Percentiles rank a stretch among this genome's conserved stretches.
Conservation (phyloP, 2,113 vertebrate species). For the Tenrec ecaudatus region DNA sequence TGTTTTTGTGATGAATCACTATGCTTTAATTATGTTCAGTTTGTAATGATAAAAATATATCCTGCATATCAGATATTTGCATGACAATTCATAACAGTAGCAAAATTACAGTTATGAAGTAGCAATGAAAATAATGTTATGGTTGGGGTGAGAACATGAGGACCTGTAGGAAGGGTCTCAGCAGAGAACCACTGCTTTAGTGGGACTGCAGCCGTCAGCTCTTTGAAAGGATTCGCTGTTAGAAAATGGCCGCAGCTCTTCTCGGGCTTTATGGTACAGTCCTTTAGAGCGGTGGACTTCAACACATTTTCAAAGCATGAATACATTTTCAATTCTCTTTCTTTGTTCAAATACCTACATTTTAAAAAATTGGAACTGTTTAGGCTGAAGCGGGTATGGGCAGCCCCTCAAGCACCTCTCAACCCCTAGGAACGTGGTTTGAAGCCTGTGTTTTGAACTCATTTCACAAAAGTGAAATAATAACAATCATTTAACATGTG, state of each 20-base stretch:
- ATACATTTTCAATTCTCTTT: conserved; percentile 15
- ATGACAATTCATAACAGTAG: no score
- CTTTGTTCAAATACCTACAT: conserved; percentile 28
- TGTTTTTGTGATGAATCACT: no score
- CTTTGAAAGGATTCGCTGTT: conserved; percentile 31
- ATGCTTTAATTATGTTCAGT: no score
- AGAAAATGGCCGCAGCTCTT: conserved; percentile 29
- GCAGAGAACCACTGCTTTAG: no score
- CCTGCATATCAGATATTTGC: no score
- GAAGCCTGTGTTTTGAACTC: conserved; percentile 4
- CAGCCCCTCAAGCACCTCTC: not conserved
- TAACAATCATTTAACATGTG: not conserved
- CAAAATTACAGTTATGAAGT: no score
- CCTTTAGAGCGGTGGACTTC: not conserved
- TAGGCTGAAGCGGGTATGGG: not conserved
- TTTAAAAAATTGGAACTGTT: not conserved
- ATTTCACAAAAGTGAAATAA: not conserved
- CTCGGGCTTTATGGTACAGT: not conserved
- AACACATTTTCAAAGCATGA: conserved; percentile 55
- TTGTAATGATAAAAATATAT: no score
- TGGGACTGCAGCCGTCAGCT: not conserved
- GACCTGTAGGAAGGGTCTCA: no score
- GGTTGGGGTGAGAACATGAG: no score
- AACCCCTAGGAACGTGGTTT: not conserved
- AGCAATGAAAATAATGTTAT: no score